Base-by-base conservation (phyloP, 2,113 vertebrate genomes). In the Geothlypis trichas region DNA sequence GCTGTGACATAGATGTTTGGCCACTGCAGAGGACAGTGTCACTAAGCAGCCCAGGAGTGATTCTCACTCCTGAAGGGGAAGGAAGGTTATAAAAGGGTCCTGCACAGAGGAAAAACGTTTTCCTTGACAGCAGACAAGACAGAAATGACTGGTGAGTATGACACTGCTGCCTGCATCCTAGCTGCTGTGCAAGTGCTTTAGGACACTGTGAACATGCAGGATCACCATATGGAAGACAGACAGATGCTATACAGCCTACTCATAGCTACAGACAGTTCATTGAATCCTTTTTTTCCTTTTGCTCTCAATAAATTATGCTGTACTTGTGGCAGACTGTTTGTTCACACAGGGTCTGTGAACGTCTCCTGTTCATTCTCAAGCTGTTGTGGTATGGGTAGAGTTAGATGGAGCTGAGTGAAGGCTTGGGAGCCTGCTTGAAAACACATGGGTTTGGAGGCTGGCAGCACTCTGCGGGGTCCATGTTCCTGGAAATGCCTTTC, bases 1-100 rank as follows among this genome's bases (percentile, higher is more conserved):
- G 67, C 91, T 84, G 69, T 89, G 87, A 61, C 89, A 96, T 61
- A 71, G 86, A 71, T 78, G 86, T 81, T 94, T 93, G 52, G 41
- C 76, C 5, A 1, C 59, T 76, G 37, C 79, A 69, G 85, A 95
- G 55, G 90, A 11, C 31, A 46, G 51, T 83, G 74, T 85, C 90
- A 80, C 54, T 54, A 24, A 63, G 67, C 23, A 42, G 9, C 42
- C 66, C 75, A 46, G 75, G 59, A 39, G 33, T 67, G 76, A 90
- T 33, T 69, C 0, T 1, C 5, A 1, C 8, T 52, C 35, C 42
- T 65, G 41, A 58, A 74, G 42, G 23, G 24, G 8, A 71, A 15
- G 13, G 6, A 63, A 89, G 57, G 28, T 75, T 63, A 37, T 49
- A 21, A 63, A 87, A 67, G 28, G 31, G 35, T 72, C 37, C 24